Percentiles rank a stretch among this genome's conserved stretches.
Conservation (phyloP, 2,113 vertebrate genomes). For the Oncorhynchus kisutch region DNA sequence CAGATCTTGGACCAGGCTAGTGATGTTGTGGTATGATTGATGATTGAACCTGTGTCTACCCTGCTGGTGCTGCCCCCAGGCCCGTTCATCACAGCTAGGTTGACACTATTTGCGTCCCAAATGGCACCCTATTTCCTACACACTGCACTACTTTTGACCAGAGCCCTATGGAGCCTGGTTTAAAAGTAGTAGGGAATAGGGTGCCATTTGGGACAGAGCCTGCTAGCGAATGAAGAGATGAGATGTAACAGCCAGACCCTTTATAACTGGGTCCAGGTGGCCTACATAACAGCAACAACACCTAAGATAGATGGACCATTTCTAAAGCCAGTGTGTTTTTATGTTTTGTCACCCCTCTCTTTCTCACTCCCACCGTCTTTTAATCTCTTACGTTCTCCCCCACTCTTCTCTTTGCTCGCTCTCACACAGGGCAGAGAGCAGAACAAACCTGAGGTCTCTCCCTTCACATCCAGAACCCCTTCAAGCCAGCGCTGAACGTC, state of each 20-base stretch:
- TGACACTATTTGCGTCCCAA: too few relatives aligned
- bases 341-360: not conserved
- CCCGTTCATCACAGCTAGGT: too few relatives aligned
- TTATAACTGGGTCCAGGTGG: not conserved
- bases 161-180: too few relatives aligned
- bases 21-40: too few relatives aligned
- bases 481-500: constrained; percentile 88
- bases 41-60: too few relatives aligned
- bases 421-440: constrained; percentile 84
- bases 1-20: too few relatives aligned
- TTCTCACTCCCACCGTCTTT: not conserved
- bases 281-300: constrained; percentile 9
- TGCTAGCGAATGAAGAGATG: not conserved
- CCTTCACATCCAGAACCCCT: constrained; percentile 97
- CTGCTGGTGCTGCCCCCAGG: too few relatives aligned
- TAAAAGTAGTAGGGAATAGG: too few relatives aligned
- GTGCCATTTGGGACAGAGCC: not conserved
- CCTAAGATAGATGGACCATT: constrained; percentile 2
- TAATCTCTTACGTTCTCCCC: too few relatives aligned
- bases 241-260: not conserved
- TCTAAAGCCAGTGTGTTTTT: not conserved
- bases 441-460: constrained; percentile 84
- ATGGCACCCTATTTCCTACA: too few relatives aligned
- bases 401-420: not conserved
- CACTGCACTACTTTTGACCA: too few relatives aligned